Conservation (phyloP, 2,113 vertebrate species). For the Tretioscincus oriximinensis region DNA sequence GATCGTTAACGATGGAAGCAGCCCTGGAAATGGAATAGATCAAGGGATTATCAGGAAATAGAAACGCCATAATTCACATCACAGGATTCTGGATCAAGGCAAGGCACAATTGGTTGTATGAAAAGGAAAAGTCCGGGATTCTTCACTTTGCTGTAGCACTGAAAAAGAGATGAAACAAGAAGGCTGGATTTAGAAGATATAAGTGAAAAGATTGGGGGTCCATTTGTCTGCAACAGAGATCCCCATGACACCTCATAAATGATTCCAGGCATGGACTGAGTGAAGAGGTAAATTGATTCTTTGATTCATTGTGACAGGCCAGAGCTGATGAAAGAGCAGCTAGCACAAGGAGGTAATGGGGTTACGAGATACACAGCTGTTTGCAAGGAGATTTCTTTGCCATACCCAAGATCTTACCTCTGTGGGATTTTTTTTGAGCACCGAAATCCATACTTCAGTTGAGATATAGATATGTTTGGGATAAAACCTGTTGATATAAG, state of each 20-base stretch:
- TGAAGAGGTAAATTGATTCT: conserved; percentile 31
- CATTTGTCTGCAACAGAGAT: conserved; percentile 20
- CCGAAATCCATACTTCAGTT: background rate
- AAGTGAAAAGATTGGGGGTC: background rate
- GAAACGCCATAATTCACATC: background rate
- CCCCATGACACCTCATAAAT: conserved; percentile 26
- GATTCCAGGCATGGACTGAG: conserved; percentile 27
- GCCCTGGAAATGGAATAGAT: background rate
- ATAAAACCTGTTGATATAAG: background rate
- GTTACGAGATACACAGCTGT: conserved; percentile 9
- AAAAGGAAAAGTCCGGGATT: background rate
- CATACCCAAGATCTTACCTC: background rate
- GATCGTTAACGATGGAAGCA: background rate
- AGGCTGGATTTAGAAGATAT: background rate
- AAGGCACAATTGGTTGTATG: background rate
- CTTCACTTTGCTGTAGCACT: background rate
- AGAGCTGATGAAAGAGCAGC: conserved; percentile 24
- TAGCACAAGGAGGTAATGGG: background rate
- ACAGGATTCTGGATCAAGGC: background rate
- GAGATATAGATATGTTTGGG: background rate
- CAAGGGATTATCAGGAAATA: background rate
- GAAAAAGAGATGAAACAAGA: background rate
- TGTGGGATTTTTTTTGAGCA: background rate
- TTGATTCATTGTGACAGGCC: conserved; percentile 34
- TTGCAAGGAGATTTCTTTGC: background rate